These are phyloP conservation scores for Sturnira hondurensis DNA, from an alignment of 2,113 vertebrate species.

Conservation along the genomic window DNA sequence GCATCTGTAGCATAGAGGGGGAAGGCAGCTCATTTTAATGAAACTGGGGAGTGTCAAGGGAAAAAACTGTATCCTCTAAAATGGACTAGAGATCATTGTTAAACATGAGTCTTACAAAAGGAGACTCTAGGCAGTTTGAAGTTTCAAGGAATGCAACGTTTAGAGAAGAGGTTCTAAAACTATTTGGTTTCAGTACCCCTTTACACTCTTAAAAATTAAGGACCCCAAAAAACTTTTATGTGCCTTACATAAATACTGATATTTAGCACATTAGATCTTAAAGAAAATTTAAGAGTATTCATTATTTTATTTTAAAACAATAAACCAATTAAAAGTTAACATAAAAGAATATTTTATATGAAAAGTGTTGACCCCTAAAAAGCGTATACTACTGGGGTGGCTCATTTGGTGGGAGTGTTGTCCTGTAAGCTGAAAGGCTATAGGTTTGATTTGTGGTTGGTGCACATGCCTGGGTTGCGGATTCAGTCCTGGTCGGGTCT, in stretches of 20 bases:
- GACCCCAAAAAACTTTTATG: background rate
- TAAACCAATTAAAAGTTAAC: background rate
- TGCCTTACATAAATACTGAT: background rate
- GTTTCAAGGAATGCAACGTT: background rate
- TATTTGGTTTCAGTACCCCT: background rate
- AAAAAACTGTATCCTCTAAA: background rate
- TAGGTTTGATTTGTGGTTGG: no score
- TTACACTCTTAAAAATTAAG: background rate
- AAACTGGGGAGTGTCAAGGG: background rate
- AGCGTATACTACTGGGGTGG: background rate
- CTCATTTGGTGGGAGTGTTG: no score
- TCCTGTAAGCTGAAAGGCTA: no score
- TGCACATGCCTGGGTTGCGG: no score
- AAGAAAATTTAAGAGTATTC: background rate
- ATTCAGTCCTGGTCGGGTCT: no score
- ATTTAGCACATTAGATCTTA: background rate
- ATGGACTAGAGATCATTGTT: background rate
- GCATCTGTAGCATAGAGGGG: background rate
- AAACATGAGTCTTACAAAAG: background rate
- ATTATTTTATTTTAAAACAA: slow-evolving; percentile 21
- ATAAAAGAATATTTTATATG: background rate
- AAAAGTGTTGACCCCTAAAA: background rate
- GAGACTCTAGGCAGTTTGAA: background rate
- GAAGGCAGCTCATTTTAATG: background rate
- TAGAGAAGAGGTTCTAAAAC: background rate